phyloP scores from a whole-genome alignment of 2,797 vertebrate species.

The Macroramphosus scolopax region DNA sequence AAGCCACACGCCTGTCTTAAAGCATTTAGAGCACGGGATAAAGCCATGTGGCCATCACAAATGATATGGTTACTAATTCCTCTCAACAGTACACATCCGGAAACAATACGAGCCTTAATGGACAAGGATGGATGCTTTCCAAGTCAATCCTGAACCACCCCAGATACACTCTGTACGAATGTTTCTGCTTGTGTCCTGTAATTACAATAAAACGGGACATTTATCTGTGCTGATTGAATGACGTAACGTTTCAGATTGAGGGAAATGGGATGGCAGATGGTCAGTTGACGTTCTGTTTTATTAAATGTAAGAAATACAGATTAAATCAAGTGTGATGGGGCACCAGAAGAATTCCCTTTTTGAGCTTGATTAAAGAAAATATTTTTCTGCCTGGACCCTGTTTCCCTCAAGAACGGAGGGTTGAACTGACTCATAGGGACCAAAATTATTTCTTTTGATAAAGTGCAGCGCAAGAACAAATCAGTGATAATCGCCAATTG shows the following conservation, averaged over 20 bases:
- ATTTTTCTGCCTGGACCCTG: too few relatives aligned
- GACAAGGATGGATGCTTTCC: conserved; percentile 55
- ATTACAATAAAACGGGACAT: conserved; percentile 23
- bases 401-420: too few relatives aligned
- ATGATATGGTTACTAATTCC: conserved; percentile 55
- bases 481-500: too few relatives aligned
- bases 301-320: conserved; percentile 23
- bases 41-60: conserved; percentile 46
- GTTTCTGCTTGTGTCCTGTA: conserved; percentile 16
- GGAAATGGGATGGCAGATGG: conserved; percentile 27
- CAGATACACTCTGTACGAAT: conserved; percentile 27
- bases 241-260: conserved; percentile 25
- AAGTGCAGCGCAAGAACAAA: too few relatives aligned
- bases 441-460: too few relatives aligned
- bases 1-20: conserved; percentile 59
- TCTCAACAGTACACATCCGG: conserved; percentile 58
- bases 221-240: conserved; percentile 42
- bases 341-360: too few relatives aligned
- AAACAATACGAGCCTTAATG: conserved; percentile 53
- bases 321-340: conserved; percentile 6
- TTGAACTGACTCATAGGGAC: too few relatives aligned
- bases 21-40: conserved; percentile 50
- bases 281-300: conserved; percentile 34
- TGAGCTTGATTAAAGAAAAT: too few relatives aligned
- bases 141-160: conserved; percentile 43